These are phyloP conservation scores for Laticauda colubrina DNA, from an alignment of 2,113 vertebrate genomes.

Conservation along the genomic window DNA sequence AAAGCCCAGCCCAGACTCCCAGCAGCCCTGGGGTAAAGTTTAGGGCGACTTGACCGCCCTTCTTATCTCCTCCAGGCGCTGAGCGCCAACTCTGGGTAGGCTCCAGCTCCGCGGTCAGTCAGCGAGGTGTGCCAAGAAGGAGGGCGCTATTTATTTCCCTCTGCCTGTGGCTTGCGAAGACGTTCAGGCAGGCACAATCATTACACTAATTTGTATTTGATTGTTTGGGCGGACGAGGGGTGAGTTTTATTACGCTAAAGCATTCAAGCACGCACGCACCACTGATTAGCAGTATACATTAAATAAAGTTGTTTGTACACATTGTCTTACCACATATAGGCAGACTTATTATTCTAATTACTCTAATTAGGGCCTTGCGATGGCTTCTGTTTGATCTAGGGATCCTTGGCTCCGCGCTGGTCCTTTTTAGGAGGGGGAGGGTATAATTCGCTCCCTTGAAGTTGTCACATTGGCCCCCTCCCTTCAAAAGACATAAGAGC, in stretches of 20 bases:
- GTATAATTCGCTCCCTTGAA: conserved; percentile 55
- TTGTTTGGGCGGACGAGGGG: conserved; percentile 83
- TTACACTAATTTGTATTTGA: conserved; percentile 87
- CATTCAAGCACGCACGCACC: conserved; percentile 83
- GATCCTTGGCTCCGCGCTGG: conserved; percentile 80
- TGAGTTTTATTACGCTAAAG: conserved; percentile 80
- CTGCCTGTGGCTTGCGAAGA: conserved; percentile 76
- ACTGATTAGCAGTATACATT: conserved; percentile 86
- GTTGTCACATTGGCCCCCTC: conserved; percentile 58
- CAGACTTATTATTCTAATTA: conserved; percentile 88
- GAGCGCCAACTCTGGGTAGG: conserved; percentile 59
- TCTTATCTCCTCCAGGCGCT: conserved; percentile 60
- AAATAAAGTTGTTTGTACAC: conserved; percentile 89
- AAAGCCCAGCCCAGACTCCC: neutral
- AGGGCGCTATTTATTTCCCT: conserved; percentile 76
- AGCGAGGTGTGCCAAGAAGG: conserved; percentile 70
- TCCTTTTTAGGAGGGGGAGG: conserved; percentile 65
- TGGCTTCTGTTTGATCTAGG: conserved; percentile 84
- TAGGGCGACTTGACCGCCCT: conserved; percentile 7
- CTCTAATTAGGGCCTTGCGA: conserved; percentile 85
- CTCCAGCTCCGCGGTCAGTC: conserved; percentile 63
- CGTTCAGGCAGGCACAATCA: conserved; percentile 80
- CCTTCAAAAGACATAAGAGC: neutral
- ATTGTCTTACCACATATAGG: conserved; percentile 86
- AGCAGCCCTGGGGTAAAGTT: neutral